phyloP scores from a whole-genome alignment of 2,113 vertebrate genomes.

The Addax nasomaculatus region DNA sequence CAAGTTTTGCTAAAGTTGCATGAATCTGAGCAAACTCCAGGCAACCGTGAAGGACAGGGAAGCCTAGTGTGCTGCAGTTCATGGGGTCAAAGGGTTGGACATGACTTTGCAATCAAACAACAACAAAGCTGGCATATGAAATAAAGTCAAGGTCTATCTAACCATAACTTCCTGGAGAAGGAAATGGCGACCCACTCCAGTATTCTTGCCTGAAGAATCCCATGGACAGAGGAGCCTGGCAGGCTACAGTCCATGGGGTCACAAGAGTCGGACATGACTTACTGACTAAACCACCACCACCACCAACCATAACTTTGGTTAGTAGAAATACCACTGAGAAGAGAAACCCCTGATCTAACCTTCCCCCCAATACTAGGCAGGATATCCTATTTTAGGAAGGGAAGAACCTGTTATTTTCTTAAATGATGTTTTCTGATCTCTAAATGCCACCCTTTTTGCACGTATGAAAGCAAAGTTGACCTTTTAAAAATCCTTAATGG shows the following conservation, averaged over 20 bases:
- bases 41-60: background rate
- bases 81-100: background rate
- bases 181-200: background rate
- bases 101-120: background rate
- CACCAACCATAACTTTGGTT: background rate
- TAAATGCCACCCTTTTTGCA: background rate
- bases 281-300: background rate
- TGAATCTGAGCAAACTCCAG: background rate
- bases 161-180: background rate
- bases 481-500: background rate
- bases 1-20: constrained; percentile 30
- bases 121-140: background rate
- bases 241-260: background rate
- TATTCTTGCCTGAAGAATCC: background rate
- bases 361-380: background rate
- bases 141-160: background rate
- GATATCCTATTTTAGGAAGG: background rate
- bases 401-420: background rate
- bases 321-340: background rate
- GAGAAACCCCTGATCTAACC: background rate
- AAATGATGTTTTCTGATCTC: background rate
- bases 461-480: background rate
- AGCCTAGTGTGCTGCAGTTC: background rate
- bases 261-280: background rate
- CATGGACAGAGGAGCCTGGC: background rate